Conservation (phyloP, 2,888 invertebrate species). For the Dilophus febrilis region DNA sequence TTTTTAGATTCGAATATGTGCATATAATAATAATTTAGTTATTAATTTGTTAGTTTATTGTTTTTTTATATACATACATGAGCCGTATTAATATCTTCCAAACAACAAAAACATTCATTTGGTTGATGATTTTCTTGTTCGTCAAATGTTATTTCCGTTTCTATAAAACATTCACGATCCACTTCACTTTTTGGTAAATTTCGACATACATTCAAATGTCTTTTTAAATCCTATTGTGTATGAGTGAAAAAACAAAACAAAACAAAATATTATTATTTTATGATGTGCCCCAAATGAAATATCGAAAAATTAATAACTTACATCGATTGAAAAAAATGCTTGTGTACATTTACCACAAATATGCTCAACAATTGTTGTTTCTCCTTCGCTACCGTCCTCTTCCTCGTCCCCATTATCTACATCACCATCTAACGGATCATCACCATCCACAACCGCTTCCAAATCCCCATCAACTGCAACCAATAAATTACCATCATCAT, state of each 20-base stretch:
- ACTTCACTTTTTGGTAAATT: conserved; percentile 1
- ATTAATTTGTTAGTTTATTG: too few species aligned
- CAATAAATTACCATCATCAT: too few species aligned
- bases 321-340: conserved; percentile 15
- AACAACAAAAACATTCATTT: conserved; percentile 25
- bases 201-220: conserved; percentile 4
- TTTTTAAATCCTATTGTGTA: conserved; percentile 5
- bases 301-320: neutral
- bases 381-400: neutral
- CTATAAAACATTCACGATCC: conserved; percentile 16
- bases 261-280: neutral
- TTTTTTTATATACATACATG: conserved; percentile 25
- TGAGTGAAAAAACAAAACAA: neutral
- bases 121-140: too few species aligned
- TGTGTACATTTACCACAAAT: conserved; percentile 28
- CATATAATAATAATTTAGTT: too few species aligned
- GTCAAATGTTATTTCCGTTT: conserved; percentile 16
- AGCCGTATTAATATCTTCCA: conserved; percentile 27
- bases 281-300: neutral
- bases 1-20: too few species aligned
- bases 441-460: too few species aligned
- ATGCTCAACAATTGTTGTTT: conserved; percentile 20
- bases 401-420: too few species aligned
- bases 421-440: too few species aligned
- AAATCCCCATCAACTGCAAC: too few species aligned